A percentile compares a stretch with the other conserved stretches of the same genome.
phyloP scores from a whole-genome alignment of 2,113 vertebrate genomes.

The Malaclemys terrapin region DNA sequence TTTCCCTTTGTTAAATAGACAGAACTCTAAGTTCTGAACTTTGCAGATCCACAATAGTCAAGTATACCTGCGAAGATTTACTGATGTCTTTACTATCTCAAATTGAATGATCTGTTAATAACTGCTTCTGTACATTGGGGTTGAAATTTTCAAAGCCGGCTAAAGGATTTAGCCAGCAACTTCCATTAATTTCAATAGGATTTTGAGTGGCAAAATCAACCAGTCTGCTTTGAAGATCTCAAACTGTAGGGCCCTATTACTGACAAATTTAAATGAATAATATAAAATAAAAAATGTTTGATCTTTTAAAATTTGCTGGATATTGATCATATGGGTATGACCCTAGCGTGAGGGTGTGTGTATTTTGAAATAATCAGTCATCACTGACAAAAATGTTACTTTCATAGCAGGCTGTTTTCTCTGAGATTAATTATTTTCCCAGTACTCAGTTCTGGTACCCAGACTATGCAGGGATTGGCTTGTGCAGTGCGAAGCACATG shows the following conservation, averaged over 20 bases:
- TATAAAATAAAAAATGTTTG: background rate
- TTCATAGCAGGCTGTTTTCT: constrained; percentile 1
- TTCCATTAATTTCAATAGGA: background rate
- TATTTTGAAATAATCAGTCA: background rate
- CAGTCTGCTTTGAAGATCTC: background rate
- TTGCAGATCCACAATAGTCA: constrained; percentile 3
- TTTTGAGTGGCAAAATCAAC: background rate
- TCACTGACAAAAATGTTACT: constrained; percentile 1
- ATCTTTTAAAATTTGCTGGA: constrained; percentile 16
- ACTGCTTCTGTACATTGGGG: background rate
- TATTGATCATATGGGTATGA: background rate
- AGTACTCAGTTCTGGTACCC: constrained; percentile 12
- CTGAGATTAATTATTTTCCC: constrained; percentile 40
- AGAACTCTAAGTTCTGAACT: background rate
- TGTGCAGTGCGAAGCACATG: constrained; percentile 30
- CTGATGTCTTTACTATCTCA: background rate
- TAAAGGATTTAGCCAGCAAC: background rate
- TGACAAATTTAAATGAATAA: background rate
- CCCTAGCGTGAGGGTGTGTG: background rate
- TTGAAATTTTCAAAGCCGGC: background rate
- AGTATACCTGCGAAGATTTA: constrained; percentile 25
- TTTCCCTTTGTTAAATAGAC: constrained; percentile 30
- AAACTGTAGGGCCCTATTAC: background rate
- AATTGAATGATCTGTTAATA: constrained; percentile 1
- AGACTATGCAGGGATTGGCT: constrained; percentile 30